These are phyloP conservation scores for Gavia stellata DNA, from an alignment of 2,113 vertebrate genomes.

Conservation along the genomic window DNA sequence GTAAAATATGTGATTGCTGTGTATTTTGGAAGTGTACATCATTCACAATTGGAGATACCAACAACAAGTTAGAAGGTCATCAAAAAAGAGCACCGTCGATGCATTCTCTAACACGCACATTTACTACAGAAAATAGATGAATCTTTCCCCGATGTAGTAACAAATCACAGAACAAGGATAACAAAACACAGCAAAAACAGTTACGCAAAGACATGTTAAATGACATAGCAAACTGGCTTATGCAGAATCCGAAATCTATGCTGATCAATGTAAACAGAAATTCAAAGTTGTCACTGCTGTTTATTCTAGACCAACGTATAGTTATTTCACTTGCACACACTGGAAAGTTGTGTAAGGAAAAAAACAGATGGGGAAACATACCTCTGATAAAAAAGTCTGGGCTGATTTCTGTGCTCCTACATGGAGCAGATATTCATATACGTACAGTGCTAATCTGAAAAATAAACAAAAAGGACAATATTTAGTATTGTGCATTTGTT, in stretches of 20 bases:
- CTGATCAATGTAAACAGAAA: neutral
- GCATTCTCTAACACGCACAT: neutral
- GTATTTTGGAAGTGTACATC: neutral
- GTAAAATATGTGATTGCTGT: neutral
- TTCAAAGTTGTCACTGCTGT: neutral
- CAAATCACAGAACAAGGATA: neutral
- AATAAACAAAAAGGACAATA: constrained; percentile 45
- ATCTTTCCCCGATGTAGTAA: neutral
- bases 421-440: constrained; percentile 99
- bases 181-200: neutral
- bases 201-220: neutral
- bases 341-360: neutral
- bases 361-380: constrained; percentile 70
- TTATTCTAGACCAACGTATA: neutral
- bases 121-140: neutral
- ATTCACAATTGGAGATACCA: neutral
- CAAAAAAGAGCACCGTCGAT: neutral
- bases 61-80: neutral
- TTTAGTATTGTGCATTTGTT: neutral
- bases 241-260: neutral
- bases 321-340: neutral
- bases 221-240: neutral
- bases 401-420: constrained; percentile 99
- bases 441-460: constrained; percentile 95
- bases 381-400: constrained; percentile 98